Base-by-base conservation (phyloP, 2,797 vertebrate genomes). In the Malurus splendens region DNA sequence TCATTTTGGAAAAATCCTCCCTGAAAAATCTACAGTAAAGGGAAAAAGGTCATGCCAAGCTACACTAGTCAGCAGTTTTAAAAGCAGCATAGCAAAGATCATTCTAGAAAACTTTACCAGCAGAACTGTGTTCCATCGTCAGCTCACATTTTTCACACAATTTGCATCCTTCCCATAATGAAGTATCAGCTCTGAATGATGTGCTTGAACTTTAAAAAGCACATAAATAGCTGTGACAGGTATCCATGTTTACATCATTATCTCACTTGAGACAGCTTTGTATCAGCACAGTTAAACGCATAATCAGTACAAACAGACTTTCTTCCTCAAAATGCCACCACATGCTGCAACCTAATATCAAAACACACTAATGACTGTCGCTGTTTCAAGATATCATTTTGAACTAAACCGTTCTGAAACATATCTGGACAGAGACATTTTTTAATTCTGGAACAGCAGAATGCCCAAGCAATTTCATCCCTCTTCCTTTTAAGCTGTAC, bases 251-350 rank as follows among this genome's bases (percentile, higher is more conserved):
- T 66, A 82, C 60, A 42, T 59, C 2, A 0, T 87, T 92, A 93
- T 89, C 92, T 78, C 80, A 55, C 47, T 28, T 45, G n/a, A 89
- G 66, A 65, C 85, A 94, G 82, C 70, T 87, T 83, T 51, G 13
- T 65, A 83, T 65, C 79, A 59, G 62, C 51, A 72, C 38, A 57
- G 78, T 87, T 61, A 75, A 73, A 86, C 52, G 33, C 3, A 3
- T 92, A 50, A 92, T 82, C 87, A 66, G 66, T 72, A 83, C 19
- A 72, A 77, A 0, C 66, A 87, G 17, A 83, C 66, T 59, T 90
- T 44, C 86, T 76, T 76, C 64, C 51, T 91, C 75, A 77, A 91
- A 95, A 94, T 77, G 73, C 61, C 83, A 92, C 85, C 71, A 76
- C 77, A 86, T 82, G 82, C 73, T 92, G 56, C 59, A 92, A 44